A percentile compares a stretch with the other conserved stretches of the same genome.
These are phyloP conservation scores for Megalopta genalis DNA, from an alignment of 1,140 invertebrate species.

Conservation along the genomic window DNA sequence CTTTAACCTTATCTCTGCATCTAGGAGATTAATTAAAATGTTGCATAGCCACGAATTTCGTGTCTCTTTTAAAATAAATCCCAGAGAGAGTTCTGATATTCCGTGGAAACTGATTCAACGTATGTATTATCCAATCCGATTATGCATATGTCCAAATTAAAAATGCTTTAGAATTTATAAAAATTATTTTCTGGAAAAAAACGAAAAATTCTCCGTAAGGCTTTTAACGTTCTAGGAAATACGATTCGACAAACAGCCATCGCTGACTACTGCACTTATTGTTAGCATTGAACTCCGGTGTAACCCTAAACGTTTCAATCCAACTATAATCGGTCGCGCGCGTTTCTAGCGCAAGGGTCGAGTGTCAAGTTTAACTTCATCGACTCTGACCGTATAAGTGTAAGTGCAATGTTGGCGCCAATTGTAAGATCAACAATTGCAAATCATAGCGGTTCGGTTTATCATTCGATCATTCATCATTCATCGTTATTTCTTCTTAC, in stretches of 20 bases:
- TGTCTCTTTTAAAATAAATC: no score
- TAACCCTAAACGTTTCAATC: slow-evolving; percentile 50
- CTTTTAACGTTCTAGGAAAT: not conserved
- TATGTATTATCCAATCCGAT: not conserved
- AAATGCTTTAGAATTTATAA: not conserved
- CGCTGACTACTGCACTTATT: not conserved
- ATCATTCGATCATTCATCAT: not conserved
- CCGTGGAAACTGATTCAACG: not conserved
- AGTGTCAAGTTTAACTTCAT: slow-evolving; percentile 56
- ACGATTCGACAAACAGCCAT: slow-evolving; percentile 15
- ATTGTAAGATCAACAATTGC: slow-evolving; percentile 9
- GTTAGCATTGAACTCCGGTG: slow-evolving; percentile 50
- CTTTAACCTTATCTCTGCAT: no score
- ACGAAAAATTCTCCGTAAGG: no score
- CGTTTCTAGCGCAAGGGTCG: slow-evolving; percentile 51
- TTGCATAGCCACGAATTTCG: no score
- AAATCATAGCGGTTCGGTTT: not conserved
- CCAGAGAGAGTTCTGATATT: not conserved
- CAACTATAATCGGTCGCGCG: slow-evolving; percentile 54
- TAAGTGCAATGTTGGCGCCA: slow-evolving; percentile 28
- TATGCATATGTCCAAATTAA: not conserved
- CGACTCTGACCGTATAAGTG: slow-evolving; percentile 35
- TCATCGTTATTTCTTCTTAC: not conserved
- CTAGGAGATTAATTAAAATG: no score
- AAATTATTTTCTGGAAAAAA: not conserved